Evolutionary conservation across 2,888 invertebrate species (phyloP).

Genomic region (Yponomeuta evonymella): DNA sequence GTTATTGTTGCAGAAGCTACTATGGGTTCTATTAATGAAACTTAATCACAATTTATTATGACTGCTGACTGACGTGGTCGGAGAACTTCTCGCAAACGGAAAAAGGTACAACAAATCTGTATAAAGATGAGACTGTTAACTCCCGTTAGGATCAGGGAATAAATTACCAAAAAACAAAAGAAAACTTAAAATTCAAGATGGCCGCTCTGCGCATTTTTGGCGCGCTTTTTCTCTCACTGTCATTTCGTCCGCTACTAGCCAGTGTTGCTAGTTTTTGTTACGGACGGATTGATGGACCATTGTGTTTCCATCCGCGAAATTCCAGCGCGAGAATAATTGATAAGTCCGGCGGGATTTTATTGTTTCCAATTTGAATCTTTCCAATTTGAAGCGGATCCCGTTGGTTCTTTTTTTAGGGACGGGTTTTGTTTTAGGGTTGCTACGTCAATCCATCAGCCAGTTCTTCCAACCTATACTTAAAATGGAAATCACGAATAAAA

Average conservation of each 20-base stretch:
- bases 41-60: no score
- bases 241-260: neutral
- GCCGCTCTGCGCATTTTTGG: neutral
- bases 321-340: constrained; percentile 58
- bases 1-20: no score
- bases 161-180: neutral
- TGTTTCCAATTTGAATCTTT: constrained; percentile 26
- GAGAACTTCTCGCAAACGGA: no score
- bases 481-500: no score
- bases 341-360: constrained; percentile 34
- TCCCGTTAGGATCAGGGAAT: neutral
- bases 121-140: neutral
- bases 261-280: neutral
- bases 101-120: neutral
- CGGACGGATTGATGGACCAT: constrained; percentile 59
- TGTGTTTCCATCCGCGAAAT: constrained; percentile 63
- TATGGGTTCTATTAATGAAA: no score
- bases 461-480: no score
- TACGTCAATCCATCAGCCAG: no score
- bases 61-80: no score
- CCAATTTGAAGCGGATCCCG: neutral
- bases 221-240: neutral
- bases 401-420: neutral
- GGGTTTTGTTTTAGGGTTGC: neutral
- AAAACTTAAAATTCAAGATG: neutral